Percentiles rank a stretch among this genome's conserved stretches.
Evolutionary conservation across 2,888 invertebrate species (phyloP).

Genomic region (Plagiodera versicolora): DNA sequence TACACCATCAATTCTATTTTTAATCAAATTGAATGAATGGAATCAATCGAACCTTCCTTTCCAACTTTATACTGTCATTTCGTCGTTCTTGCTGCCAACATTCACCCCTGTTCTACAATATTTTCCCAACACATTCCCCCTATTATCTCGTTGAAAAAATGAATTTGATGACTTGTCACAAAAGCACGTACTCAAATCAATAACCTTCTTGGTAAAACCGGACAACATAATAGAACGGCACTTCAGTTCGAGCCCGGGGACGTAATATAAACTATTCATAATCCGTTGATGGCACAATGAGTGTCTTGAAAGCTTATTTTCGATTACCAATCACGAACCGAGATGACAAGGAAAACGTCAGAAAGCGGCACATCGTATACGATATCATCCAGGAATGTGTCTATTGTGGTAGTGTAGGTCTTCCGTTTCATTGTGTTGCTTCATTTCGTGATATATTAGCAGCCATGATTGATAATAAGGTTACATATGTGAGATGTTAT

Average conservation of each 20-base stretch:
- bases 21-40: too few relatives aligned
- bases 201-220: background rate
- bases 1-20: too few relatives aligned
- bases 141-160: too few relatives aligned
- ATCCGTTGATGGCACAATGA: conserved; percentile 1
- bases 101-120: too few relatives aligned
- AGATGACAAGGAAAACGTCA: conserved; percentile 27
- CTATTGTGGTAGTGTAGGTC: background rate
- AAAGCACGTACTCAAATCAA: background rate
- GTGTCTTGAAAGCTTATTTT: conserved; percentile 19
- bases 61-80: too few relatives aligned
- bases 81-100: too few relatives aligned
- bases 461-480: background rate
- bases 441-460: background rate
- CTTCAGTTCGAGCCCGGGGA: background rate
- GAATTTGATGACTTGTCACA: background rate
- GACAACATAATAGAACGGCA: background rate
- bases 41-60: too few relatives aligned
- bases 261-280: conserved; percentile 1
- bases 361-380: background rate
- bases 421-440: background rate
- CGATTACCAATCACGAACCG: conserved; percentile 27
- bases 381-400: background rate
- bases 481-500: background rate
- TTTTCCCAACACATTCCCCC: too few relatives aligned